phyloP scores from a whole-genome alignment of 2,797 vertebrate species.

The Falco rusticolus region DNA sequence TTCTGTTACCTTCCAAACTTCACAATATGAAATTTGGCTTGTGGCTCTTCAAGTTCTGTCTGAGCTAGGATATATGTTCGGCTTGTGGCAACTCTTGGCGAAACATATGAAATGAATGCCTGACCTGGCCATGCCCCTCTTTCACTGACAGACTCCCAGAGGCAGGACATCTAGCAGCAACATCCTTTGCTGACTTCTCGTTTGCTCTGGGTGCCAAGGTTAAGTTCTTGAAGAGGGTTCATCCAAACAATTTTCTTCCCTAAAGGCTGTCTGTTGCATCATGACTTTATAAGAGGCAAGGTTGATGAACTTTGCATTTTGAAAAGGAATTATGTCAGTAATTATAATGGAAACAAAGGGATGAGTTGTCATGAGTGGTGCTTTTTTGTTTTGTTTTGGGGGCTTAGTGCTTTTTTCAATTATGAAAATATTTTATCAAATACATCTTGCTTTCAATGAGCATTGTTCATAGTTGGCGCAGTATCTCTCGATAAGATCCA shows the following conservation, averaged over 20 bases:
- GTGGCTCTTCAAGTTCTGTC: neutral
- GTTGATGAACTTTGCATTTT: neutral
- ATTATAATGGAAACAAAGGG: neutral
- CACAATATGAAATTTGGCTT: neutral
- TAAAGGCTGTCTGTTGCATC: neutral
- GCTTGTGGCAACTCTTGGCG: neutral
- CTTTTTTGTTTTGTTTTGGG: neutral
- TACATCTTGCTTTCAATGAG: neutral
- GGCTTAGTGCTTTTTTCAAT: neutral
- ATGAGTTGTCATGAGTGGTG: neutral
- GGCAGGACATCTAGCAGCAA: neutral
- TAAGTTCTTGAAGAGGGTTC: slow-evolving; percentile 24
- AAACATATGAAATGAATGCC: neutral
- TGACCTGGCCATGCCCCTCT: neutral
- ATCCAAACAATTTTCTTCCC: neutral
- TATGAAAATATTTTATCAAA: neutral
- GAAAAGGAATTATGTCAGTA: neutral
- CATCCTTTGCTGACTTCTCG: neutral
- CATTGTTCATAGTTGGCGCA: neutral
- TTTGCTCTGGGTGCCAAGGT: neutral
- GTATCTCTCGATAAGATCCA: neutral
- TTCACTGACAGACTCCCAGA: neutral
- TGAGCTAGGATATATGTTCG: neutral
- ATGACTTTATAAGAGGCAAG: neutral
- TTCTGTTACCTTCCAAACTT: neutral